These are phyloP conservation scores for Hipposideros larvatus DNA, from an alignment of 2,797 vertebrate species.

Conservation along the genomic window DNA sequence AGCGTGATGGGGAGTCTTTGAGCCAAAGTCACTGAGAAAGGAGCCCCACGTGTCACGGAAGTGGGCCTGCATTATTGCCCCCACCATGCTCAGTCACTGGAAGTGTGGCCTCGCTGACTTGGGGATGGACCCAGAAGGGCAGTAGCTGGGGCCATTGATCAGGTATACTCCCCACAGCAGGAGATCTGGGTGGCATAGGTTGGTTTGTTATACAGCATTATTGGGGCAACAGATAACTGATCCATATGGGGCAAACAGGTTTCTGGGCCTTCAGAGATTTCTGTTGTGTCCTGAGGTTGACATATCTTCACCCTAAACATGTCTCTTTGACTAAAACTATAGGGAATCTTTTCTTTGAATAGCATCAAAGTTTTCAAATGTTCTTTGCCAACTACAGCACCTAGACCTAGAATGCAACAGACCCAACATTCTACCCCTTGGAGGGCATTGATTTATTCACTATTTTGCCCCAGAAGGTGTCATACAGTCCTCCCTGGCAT, in stretches of 20 bases:
- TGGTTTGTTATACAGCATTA: not conserved
- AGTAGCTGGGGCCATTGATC: not conserved
- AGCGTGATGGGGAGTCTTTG: not conserved
- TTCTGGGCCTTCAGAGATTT: not conserved
- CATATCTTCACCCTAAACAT: not conserved
- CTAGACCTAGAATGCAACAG: not conserved
- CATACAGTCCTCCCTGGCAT: not conserved
- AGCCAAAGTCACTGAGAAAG: not conserved
- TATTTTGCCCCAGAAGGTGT: not conserved
- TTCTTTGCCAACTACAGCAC: not conserved
- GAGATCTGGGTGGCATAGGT: not conserved
- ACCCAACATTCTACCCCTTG: not conserved
- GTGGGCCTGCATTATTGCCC: not conserved
- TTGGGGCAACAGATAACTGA: not conserved
- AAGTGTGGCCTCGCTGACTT: not conserved
- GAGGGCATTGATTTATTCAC: not conserved
- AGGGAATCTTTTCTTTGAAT: slow-evolving; percentile 1
- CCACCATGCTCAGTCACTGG: not conserved
- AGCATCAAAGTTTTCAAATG: not conserved
- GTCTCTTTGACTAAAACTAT: slow-evolving; percentile 24
- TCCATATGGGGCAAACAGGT: not conserved
- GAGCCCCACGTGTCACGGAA: not conserved
- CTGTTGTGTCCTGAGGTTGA: not conserved
- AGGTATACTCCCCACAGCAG: not conserved
- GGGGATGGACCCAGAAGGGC: not conserved